Base-by-base conservation (phyloP, 2,113 vertebrate species). In the Melanerpes formicivorus region DNA sequence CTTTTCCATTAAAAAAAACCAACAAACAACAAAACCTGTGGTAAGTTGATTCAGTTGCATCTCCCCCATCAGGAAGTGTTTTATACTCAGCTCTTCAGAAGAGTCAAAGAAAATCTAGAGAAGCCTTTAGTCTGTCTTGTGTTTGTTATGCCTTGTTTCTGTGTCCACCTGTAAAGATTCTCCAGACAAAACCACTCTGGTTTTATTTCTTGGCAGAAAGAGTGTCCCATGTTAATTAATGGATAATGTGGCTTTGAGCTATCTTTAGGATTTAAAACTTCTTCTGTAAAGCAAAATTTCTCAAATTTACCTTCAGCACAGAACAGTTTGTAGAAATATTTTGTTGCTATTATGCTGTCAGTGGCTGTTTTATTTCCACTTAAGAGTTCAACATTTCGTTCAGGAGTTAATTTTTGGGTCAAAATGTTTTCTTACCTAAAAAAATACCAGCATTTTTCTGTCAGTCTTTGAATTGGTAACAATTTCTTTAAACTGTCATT, bases 191-290 rank as follows among this genome's bases (percentile, higher is more conserved):
- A 50, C 27, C 79, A 21, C n/a, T 79, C 59, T 55, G 9, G 5
- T 66, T 94, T 84, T 75, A 40, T 80, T 87, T 93, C 66, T 86
- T 82, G 77, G 32, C n/a, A 73, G 62, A 30, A 88, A 56, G 50
- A 62, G 18, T 29, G 14, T 48, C 32, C n/a, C 27, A 14, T 27
- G 52, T 34, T 59, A 62, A 59, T 58, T 58, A 72, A 77, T 42
- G 23, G 42, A 11, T 63, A 25, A 15, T 55, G 32, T 64, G 58
- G 23, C 37, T 86, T 88, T 78, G 48, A 74, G 10, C 14, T 67
- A 2, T 37, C 58, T 77, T 88, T 58, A 59, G 13, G 58, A 59
- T 85, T 90, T 80, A 50, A 76, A 82, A n/a, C 11, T 80, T 81
- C 44, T 76, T 21, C 15, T 79, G 3, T 77, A 85, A 59, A 88